Evolutionary conservation across 2,888 invertebrate species (phyloP).

Genomic region (Cheilosia vulpina): DNA sequence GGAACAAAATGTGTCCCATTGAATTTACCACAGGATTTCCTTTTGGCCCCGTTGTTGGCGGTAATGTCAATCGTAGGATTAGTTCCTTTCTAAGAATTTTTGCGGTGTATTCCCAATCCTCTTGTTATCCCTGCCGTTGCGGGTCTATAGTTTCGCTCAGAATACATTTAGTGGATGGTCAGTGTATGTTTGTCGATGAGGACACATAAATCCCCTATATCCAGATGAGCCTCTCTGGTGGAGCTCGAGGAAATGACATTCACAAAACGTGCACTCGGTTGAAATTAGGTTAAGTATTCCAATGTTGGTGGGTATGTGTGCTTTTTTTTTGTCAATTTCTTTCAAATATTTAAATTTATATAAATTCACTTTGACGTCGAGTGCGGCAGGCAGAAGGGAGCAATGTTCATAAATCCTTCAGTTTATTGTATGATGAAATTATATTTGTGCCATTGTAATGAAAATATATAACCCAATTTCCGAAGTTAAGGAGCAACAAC

Average conservation of each 20-base stretch:
- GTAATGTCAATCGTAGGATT: constrained; percentile 73
- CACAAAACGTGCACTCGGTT: constrained; percentile 56
- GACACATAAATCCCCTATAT: constrained; percentile 61
- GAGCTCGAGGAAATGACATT: constrained; percentile 32
- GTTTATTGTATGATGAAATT: constrained; percentile 73
- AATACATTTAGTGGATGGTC: constrained; percentile 63
- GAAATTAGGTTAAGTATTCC: constrained; percentile 65
- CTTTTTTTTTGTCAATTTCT: constrained; percentile 25
- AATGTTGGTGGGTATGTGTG: too few species aligned
- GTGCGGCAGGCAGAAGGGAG: constrained; percentile 5
- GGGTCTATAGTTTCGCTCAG: constrained; percentile 12
- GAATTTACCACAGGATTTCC: constrained; percentile 70
- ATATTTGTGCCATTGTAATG: constrained; percentile 68
- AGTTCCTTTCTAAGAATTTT: constrained; percentile 55
- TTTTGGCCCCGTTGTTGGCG: constrained; percentile 54
- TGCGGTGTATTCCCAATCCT: constrained; percentile 1
- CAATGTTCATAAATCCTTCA: constrained; percentile 63
- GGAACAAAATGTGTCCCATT: constrained; percentile 62
- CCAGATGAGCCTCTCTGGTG: not conserved
- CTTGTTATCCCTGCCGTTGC: constrained; percentile 10
- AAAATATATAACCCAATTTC: constrained; percentile 72
- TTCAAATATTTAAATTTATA: constrained; percentile 68
- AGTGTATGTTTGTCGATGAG: constrained; percentile 62
- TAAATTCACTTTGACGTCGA: constrained; percentile 57
- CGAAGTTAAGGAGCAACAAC: constrained; percentile 60